A percentile compares a stretch with the other conserved stretches of the same genome.
These are phyloP conservation scores for Cephalotes varians DNA, from an alignment of 2,888 invertebrate species.

Conservation along the genomic window DNA sequence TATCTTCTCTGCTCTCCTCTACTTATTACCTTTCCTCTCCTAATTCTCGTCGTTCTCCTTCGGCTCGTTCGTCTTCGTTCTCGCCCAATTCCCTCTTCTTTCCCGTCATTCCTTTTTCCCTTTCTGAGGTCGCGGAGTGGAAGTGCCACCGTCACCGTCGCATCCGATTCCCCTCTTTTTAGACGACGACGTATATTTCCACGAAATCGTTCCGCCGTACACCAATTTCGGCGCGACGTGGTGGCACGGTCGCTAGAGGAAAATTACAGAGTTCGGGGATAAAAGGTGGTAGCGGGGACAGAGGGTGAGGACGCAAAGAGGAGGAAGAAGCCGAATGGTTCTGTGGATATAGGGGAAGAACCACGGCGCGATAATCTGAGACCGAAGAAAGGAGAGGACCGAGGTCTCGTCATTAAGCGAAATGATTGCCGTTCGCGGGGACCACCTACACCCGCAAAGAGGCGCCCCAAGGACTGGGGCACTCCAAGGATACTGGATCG, in stretches of 20 bases:
- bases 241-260: conserved; percentile 74
- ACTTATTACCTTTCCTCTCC: conserved; percentile 65
- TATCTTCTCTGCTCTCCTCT: conserved; percentile 39
- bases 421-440: conserved; percentile 79
- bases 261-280: conserved; percentile 78
- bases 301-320: conserved; percentile 46
- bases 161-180: conserved; percentile 49
- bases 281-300: conserved; percentile 62
- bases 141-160: conserved; percentile 73
- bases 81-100: conserved; percentile 30
- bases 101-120: conserved; percentile 8
- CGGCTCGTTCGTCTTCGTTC: conserved; percentile 64
- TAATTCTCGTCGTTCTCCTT: conserved; percentile 69
- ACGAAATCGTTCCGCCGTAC: conserved; percentile 73
- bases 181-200: conserved; percentile 66
- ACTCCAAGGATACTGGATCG: conserved; percentile 29
- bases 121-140: conserved; percentile 45
- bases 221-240: conserved; percentile 72
- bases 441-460: conserved; percentile 78
- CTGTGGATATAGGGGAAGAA: conserved; percentile 53
- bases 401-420: conserved; percentile 78
- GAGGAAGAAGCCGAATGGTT: conserved; percentile 50
- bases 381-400: conserved; percentile 60
- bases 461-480: conserved; percentile 59
- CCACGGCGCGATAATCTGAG: conserved; percentile 73